Evolutionary conservation across 2,113 vertebrate genomes (phyloP), one percentile per base, ranked within the genome.

Genomic region (Leucopternis melanops): DNA sequence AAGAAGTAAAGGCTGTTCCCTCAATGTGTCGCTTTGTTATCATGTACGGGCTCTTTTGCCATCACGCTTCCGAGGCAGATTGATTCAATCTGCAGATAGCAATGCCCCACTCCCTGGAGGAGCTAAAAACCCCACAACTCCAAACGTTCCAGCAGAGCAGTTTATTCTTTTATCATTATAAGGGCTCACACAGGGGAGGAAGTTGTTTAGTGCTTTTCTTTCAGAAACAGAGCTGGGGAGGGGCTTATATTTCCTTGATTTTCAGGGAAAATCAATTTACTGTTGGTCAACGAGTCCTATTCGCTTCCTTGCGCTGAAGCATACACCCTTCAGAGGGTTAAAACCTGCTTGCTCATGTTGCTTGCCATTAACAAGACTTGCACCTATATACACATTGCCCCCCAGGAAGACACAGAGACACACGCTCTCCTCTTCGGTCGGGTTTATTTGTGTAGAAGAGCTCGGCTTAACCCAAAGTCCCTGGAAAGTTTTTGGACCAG

Each of bases 71-170:
- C 0, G 0, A 96, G 57, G 77, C 32, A 91, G 91, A 94, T 96
- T 95, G 95, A 97, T 95, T 67, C 94, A 88, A 91, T 95, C 94
- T 96, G 57, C 29, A 95, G 95, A 97, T 90, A 96, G 82, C 40
- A 61, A 13, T 27, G 55, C 54, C 95, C 77, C 77, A 54, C 69
- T 96, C 82, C 82, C 92, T 34, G 50, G 52, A 95, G 82, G 44
- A 86, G 44, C 65, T 69, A 62, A 88, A 94, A 90, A n/a, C 36
- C 80, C 87, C 87, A 61, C 67, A 70, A 44, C 85, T 93, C 69
- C 94, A 67, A 75, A 81, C 0, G 1, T 69, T 72, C 44, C 69
- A 79, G 63, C 61, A 63, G 67, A 91, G 49, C 4, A 0, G 40
- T 52, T 86, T 92, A 55, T 83, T 86, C 71, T 92, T 90, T 75